Conservation (phyloP, 2,888 invertebrate genomes). For the Watsonalla binaria region DNA sequence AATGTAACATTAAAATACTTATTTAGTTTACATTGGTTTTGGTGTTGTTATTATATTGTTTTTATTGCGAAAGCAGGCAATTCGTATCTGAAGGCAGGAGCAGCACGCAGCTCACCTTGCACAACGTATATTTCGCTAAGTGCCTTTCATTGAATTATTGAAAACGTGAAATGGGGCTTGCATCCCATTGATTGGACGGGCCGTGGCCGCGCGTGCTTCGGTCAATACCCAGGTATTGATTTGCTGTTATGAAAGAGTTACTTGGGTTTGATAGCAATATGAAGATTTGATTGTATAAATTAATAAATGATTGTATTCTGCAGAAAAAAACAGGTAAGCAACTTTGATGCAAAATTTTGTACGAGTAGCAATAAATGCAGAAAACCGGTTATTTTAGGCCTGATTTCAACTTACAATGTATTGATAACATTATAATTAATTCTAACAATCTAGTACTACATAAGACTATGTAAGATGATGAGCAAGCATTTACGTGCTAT, state of each 20-base stretch:
- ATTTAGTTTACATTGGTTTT: conserved; percentile 6
- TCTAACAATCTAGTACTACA: too few species aligned
- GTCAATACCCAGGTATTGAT: conserved; percentile 57
- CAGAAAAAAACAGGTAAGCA: neutral
- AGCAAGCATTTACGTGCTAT: neutral
- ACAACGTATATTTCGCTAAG: conserved; percentile 67
- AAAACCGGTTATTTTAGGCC: neutral
- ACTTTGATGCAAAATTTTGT: neutral
- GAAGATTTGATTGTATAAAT: conserved; percentile 9
- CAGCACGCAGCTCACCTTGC: conserved; percentile 45
- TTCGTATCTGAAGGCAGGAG: conserved; percentile 34
- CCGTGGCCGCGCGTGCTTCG: conserved; percentile 50
- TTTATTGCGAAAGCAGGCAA: conserved; percentile 38
- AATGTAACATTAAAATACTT: conserved; percentile 8
- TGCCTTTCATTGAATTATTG: conserved; percentile 76
- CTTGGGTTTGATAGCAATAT: conserved; percentile 35
- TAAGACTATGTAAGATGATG: neutral
- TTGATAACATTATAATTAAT: too few species aligned
- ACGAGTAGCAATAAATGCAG: neutral
- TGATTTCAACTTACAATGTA: too few species aligned
- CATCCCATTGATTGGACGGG: conserved; percentile 69
- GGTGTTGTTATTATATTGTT: conserved; percentile 22
- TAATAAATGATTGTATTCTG: conserved; percentile 1
- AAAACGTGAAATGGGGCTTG: conserved; percentile 74
- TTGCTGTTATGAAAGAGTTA: conserved; percentile 55